These are phyloP conservation scores for Lysiphlebus fabarum DNA, from an alignment of 1,140 invertebrate species.

Conservation along the genomic window DNA sequence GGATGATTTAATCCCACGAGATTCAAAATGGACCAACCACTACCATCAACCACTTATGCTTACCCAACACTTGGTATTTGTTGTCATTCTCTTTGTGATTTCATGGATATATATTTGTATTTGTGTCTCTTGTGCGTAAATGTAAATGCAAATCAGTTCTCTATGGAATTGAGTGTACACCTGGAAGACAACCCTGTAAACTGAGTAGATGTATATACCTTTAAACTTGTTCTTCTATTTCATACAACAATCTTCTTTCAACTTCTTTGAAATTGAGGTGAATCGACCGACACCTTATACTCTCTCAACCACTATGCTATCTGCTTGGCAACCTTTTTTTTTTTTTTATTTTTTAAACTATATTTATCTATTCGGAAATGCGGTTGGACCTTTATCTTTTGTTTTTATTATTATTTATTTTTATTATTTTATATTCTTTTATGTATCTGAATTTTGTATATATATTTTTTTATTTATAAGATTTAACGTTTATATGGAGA, in stretches of 20 bases:
- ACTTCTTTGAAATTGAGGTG: too few relatives aligned
- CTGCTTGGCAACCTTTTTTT: too few relatives aligned
- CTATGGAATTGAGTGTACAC: conserved; percentile 32
- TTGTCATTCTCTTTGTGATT: too few relatives aligned
- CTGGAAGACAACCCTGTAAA: conserved; percentile 15
- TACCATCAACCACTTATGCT: not conserved
- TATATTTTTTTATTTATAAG: not conserved
- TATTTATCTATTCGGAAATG: conserved; percentile 11
- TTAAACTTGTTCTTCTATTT: conserved; percentile 36
- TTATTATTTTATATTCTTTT: not conserved
- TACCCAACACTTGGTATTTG: not conserved
- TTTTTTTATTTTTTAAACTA: not conserved
- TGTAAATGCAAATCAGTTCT: not conserved
- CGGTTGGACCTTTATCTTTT: conserved; percentile 1
- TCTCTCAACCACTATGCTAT: too few relatives aligned
- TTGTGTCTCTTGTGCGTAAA: too few relatives aligned
- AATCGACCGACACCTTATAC: not conserved
- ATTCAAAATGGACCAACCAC: conserved; percentile 18
- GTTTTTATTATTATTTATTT: conserved; percentile 4
- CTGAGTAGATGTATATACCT: conserved; percentile 33
- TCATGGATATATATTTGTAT: too few relatives aligned
- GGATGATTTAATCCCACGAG: conserved; percentile 25
- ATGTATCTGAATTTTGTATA: conserved; percentile 5
- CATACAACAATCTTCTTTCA: conserved; percentile 17
- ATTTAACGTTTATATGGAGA: too few relatives aligned